phyloP scores from a whole-genome alignment of 2,888 invertebrate genomes.

The Matsumyia berberina region DNA sequence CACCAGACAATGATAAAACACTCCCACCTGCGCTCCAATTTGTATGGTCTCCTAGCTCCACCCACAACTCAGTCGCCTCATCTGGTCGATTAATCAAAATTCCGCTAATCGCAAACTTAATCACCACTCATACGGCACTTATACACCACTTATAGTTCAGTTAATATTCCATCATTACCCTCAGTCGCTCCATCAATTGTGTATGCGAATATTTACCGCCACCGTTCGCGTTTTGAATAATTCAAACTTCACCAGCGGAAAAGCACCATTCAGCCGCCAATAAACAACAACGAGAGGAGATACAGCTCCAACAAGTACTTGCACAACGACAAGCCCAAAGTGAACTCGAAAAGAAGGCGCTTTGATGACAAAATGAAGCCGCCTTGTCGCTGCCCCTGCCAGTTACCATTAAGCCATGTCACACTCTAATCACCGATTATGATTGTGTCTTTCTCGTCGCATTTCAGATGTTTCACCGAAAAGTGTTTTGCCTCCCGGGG shows the following conservation, averaged over 20 bases:
- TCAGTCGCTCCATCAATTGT: slow-evolving; percentile 64
- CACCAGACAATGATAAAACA: too few relatives aligned
- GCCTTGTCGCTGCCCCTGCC: slow-evolving; percentile 23
- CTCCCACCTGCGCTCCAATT: neutral
- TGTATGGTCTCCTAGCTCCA: slow-evolving; percentile 47
- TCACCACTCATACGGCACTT: slow-evolving; percentile 63
- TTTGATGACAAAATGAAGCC: slow-evolving; percentile 50
- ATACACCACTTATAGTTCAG: slow-evolving; percentile 70
- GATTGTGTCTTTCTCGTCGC: slow-evolving; percentile 52
- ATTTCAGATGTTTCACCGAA: slow-evolving; percentile 49
- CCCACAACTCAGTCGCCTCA: slow-evolving; percentile 31
- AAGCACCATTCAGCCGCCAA: slow-evolving; percentile 45
- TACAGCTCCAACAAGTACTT: slow-evolving; percentile 28
- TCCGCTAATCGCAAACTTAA: slow-evolving; percentile 49
- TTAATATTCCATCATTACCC: slow-evolving; percentile 74
- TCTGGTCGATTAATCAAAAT: slow-evolving; percentile 39
- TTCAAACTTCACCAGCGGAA: slow-evolving; percentile 68
- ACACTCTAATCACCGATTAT: slow-evolving; percentile 69
- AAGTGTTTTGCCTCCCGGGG: slow-evolving; percentile 18
- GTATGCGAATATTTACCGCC: slow-evolving; percentile 69
- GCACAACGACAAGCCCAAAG: slow-evolving; percentile 31
- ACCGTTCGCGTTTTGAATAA: slow-evolving; percentile 71
- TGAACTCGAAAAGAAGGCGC: slow-evolving; percentile 59
- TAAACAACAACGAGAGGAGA: slow-evolving; percentile 27
- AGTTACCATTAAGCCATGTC: slow-evolving; percentile 52